Evolutionary conservation across 2,797 vertebrate genomes (phyloP), one percentile per base, ranked within the genome.

Genomic region (Labeo calbasu): DNA sequence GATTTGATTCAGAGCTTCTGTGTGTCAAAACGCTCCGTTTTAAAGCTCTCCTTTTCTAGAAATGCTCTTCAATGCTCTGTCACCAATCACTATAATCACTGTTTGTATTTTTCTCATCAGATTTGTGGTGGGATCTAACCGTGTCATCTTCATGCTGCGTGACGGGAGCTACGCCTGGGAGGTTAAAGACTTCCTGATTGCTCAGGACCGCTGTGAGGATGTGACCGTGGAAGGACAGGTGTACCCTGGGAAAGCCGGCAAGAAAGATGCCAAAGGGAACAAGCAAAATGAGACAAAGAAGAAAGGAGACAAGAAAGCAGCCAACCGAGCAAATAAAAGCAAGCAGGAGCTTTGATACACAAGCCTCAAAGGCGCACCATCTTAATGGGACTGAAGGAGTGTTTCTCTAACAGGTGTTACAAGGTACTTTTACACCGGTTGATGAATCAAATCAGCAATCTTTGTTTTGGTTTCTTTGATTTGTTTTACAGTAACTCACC

Each of bases 201-300:
- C 88, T 46, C 97, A 99, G 87, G 97, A 99, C 4, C 94, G 96
- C 88, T 99, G 97, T 77, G 88, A 91, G 0, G 98, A 99, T 2
- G 98, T 99, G 46, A 99, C 98, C 1, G 94, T 98, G 87, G 98
- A 99, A 91, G 97, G 98, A 48, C 98, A 99, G 90, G 96, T 98
- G 75, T 98, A 96, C 89, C 97, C 96, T 0, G 97, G 98, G 65
- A 97, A 95, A 90, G 96, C 95, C 8, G 95, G 91, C 65, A 92
- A 94, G 0, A 93, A 93, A 81, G 86, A 92, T 4, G 88, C 51
- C 1, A 93, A 92, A 81, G 28, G 87, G 21, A 93, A 88, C 21
- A 93, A 94, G 40, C 92, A 95, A 87, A 96, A 92, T 0, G 94
- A 95, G 10, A 94, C 93, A 48, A 92, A 93, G 40, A 88, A 82